These are phyloP conservation scores for Channa striata DNA, from an alignment of 2,797 vertebrate genomes.

Conservation along the genomic window DNA sequence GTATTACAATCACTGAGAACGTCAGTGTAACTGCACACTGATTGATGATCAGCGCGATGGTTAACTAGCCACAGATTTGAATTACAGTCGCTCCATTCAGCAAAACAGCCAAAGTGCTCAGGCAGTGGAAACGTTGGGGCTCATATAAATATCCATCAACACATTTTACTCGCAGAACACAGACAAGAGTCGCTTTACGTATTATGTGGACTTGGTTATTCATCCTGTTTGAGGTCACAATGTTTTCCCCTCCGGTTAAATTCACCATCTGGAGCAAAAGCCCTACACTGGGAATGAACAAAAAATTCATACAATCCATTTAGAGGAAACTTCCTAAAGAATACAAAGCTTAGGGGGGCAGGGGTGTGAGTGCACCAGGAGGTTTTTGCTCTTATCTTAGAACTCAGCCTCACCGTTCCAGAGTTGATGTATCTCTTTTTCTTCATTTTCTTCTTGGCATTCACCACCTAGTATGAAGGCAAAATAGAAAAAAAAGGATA, in stretches of 20 bases:
- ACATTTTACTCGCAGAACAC: constrained; percentile 33
- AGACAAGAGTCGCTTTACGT: constrained; percentile 19
- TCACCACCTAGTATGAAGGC: constrained; percentile 88
- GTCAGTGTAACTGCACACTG: constrained; percentile 28
- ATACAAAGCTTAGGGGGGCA: constrained; percentile 23
- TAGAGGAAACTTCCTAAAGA: constrained; percentile 35
- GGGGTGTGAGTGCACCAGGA: constrained; percentile 24
- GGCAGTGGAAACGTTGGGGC: constrained; percentile 43
- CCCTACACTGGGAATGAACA: constrained; percentile 10
- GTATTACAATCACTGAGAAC: constrained; percentile 58
- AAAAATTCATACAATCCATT: constrained; percentile 43
- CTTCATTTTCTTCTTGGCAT: constrained; percentile 96
- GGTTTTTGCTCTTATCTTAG: constrained; percentile 47
- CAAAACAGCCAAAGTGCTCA: constrained; percentile 45
- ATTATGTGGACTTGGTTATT: constrained; percentile 29
- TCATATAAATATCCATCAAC: constrained; percentile 59
- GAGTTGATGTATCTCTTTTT: constrained; percentile 97
- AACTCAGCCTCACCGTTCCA: constrained; percentile 89
- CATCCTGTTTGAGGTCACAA: constrained; percentile 14
- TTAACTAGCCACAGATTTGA: constrained; percentile 72
- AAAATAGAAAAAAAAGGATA: constrained; percentile 45
- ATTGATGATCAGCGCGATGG: constrained; percentile 65
- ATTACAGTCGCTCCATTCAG: constrained; percentile 57
- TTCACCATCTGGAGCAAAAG: constrained; percentile 33
- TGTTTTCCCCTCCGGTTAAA: constrained; percentile 51